phyloP scores from a whole-genome alignment of 2,113 vertebrate species.

The Hiodon tergisus region DNA sequence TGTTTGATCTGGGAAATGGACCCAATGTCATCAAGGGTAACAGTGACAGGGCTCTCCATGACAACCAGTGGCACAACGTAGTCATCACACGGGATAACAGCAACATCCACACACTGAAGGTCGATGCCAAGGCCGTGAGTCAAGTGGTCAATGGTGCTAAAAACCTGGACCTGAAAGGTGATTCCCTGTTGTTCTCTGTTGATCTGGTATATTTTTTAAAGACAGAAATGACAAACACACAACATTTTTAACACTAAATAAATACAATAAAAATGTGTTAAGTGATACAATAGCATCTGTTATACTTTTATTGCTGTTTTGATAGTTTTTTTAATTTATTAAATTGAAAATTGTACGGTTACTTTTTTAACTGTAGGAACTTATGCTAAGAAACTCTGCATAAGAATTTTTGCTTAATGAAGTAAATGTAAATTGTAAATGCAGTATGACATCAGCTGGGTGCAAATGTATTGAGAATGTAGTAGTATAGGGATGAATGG shows the following conservation, averaged over 20 bases:
- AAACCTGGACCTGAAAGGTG: constrained; percentile 98
- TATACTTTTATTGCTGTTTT: no score
- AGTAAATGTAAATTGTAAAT: no score
- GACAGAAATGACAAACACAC: neutral
- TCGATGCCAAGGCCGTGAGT: constrained; percentile 83
- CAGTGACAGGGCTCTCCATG: constrained; percentile 84
- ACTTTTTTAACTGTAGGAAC: no score
- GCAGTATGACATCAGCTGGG: no score
- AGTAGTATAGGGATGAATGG: neutral
- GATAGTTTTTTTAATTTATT: no score
- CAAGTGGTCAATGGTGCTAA: constrained; percentile 97
- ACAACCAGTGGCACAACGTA: constrained; percentile 98
- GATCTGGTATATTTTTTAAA: no score
- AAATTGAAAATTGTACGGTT: no score
- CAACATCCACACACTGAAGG: constrained; percentile 93
- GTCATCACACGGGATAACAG: constrained; percentile 95
- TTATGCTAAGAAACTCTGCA: no score
- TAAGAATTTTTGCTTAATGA: no score
- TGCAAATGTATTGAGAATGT: no score
- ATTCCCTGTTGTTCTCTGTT: neutral
- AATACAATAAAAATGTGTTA: no score
- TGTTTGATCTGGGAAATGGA: constrained; percentile 97
- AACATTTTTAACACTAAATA: neutral
- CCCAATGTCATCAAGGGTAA: constrained; percentile 96
- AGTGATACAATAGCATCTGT: no score